A percentile compares a stretch with the other conserved stretches of the same genome.
phyloP scores from a whole-genome alignment of 1,140 invertebrate species.

The Heliconius nattereri region DNA sequence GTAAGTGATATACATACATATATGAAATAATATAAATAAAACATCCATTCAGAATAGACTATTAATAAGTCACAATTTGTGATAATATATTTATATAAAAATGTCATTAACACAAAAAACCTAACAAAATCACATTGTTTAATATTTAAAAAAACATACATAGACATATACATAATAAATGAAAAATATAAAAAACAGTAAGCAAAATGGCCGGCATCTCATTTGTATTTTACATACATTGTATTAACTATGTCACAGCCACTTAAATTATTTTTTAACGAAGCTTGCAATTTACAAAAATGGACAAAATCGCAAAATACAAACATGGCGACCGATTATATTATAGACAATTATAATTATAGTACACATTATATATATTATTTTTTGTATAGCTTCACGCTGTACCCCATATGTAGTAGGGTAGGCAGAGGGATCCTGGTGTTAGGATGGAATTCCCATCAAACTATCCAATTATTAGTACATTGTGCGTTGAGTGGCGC shows the following conservation, averaged over 20 bases:
- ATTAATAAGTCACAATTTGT: background rate
- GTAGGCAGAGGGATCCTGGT: too few species aligned
- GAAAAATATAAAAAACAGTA: background rate
- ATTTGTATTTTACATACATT: conserved; percentile 38
- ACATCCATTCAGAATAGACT: background rate
- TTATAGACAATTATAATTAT: background rate
- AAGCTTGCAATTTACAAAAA: conserved; percentile 51
- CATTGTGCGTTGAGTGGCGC: too few species aligned
- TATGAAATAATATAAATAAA: background rate
- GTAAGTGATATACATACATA: background rate
- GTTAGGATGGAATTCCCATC: too few species aligned
- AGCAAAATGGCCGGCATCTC: conserved; percentile 45
- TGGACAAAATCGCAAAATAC: conserved; percentile 40
- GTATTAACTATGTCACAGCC: conserved; percentile 74
- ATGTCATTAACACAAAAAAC: background rate
- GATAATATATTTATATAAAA: background rate
- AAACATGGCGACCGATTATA: conserved; percentile 5
- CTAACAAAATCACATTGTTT: background rate
- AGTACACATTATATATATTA: background rate
- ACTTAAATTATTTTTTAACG: conserved; percentile 59
- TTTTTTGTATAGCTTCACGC: background rate
- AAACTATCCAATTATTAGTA: too few species aligned
- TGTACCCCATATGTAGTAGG: too few species aligned
- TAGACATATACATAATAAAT: background rate
- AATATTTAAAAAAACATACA: background rate